Conservation (phyloP, 2,888 invertebrate species). For the Gerris lacustris region DNA sequence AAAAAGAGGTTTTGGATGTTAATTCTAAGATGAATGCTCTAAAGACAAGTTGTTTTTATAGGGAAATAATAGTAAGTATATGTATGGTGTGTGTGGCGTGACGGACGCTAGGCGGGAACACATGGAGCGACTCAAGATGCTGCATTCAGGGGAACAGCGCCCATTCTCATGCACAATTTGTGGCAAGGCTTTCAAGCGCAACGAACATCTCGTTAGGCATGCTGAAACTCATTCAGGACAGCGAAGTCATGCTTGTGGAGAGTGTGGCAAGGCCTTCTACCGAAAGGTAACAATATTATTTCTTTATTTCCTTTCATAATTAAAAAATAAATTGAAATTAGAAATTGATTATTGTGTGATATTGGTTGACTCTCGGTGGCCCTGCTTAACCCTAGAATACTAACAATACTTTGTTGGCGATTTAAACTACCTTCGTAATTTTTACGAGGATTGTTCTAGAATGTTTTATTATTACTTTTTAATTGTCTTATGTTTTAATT, state of each 20-base stretch:
- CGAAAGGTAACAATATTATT: constrained; percentile 35
- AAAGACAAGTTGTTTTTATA: not conserved
- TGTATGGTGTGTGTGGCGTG: not conserved
- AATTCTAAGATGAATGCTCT: too few relatives aligned
- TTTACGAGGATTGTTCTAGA: too few relatives aligned
- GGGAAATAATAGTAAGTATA: not conserved
- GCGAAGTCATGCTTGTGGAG: constrained; percentile 36
- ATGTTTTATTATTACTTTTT: too few relatives aligned
- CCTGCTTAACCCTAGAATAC: too few relatives aligned
- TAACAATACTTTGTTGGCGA: too few relatives aligned
- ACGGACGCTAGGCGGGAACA: not conserved
- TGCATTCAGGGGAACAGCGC: constrained; percentile 35
- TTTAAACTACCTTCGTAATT: too few relatives aligned
- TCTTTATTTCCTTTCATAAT: too few relatives aligned
- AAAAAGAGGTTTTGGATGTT: too few relatives aligned
- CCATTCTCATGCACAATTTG: constrained; percentile 33
- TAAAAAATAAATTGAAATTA: too few relatives aligned
- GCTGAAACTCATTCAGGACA: constrained; percentile 42
- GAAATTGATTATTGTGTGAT: too few relatives aligned
- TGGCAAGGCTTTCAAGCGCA: constrained; percentile 37
- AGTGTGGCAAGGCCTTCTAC: constrained; percentile 42
- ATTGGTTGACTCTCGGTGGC: too few relatives aligned
- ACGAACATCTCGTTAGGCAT: constrained; percentile 43
- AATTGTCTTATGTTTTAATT: too few relatives aligned
- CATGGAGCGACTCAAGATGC: not conserved